A percentile compares a stretch with the other conserved stretches of the same genome.
Evolutionary conservation across 2,888 invertebrate genomes (phyloP).

Genomic region (Anarsia innoxiella): DNA sequence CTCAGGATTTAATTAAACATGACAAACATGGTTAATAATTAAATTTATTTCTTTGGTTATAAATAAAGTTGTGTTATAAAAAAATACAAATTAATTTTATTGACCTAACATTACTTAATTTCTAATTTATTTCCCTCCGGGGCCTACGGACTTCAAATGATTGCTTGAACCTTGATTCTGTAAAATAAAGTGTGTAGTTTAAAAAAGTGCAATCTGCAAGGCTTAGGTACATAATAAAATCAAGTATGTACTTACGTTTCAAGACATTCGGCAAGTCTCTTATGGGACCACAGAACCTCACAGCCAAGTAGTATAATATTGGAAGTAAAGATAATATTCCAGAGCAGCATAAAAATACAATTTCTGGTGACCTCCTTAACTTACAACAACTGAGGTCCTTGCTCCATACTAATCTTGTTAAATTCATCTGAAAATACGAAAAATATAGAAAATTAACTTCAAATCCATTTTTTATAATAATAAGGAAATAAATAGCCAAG

Average conservation of each 20-base stretch:
- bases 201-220: neutral
- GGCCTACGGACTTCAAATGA: constrained; percentile 42
- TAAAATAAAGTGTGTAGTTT: constrained; percentile 24
- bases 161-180: constrained; percentile 68
- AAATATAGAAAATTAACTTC: neutral
- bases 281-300: constrained; percentile 67
- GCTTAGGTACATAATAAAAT: neutral
- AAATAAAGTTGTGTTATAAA: constrained; percentile 1
- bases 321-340: constrained; percentile 69
- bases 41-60: constrained; percentile 11
- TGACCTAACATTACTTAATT: constrained; percentile 26
- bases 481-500: neutral
- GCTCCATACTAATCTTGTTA: constrained; percentile 78
- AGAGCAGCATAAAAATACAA: constrained; percentile 71
- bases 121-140: constrained; percentile 16
- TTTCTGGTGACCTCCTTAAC: constrained; percentile 71
- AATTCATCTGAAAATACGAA: constrained; percentile 80
- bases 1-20: neutral
- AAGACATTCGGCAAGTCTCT: constrained; percentile 61
- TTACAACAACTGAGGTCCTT: constrained; percentile 72
- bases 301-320: constrained; percentile 72
- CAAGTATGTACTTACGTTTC: constrained; percentile 45
- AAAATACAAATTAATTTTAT: neutral
- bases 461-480: neutral
- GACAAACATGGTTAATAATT: neutral